phyloP scores from a whole-genome alignment of 2,113 vertebrate genomes.

The Typhlomys cinereus region DNA sequence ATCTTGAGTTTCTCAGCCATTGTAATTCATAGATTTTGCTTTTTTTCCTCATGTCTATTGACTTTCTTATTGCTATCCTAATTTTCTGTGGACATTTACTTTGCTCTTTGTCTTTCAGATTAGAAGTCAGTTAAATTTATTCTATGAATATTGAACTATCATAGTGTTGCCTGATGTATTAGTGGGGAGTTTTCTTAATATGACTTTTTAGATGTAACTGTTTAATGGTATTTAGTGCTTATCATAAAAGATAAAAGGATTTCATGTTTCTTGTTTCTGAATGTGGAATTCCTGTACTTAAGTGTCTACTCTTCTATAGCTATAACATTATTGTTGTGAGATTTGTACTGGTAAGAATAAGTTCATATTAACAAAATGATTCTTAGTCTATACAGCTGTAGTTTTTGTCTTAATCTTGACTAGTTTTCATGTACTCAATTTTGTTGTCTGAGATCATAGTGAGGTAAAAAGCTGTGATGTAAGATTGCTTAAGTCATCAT shows the following conservation, averaged over 20 bases:
- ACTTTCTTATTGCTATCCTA: constrained; percentile 25
- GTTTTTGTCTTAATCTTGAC: neutral
- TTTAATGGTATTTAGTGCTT: neutral
- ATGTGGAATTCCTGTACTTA: constrained; percentile 14
- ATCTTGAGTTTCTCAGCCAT: constrained; percentile 14
- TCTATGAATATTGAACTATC: constrained; percentile 32
- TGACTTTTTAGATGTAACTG: constrained; percentile 31
- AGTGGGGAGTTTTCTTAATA: neutral
- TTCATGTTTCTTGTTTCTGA: constrained; percentile 39
- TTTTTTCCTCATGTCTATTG: neutral
- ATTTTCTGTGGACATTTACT: constrained; percentile 39
- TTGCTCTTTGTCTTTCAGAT: constrained; percentile 30
- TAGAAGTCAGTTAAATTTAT: neutral
- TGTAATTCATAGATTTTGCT: constrained; percentile 35
- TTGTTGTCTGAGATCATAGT: constrained; percentile 14
- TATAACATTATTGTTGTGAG: neutral
- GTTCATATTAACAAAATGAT: no score
- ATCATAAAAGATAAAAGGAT: neutral
- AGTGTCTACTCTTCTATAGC: constrained; percentile 14
- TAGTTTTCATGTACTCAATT: constrained; percentile 20
- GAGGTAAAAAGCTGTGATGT: constrained; percentile 45
- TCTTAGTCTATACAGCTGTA: no score
- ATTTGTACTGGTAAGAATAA: constrained; percentile 44
- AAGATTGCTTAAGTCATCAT: constrained; percentile 40
- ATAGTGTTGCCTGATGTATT: constrained; percentile 16